Conservation (phyloP, 2,113 vertebrate genomes). For the Mobula birostris region DNA sequence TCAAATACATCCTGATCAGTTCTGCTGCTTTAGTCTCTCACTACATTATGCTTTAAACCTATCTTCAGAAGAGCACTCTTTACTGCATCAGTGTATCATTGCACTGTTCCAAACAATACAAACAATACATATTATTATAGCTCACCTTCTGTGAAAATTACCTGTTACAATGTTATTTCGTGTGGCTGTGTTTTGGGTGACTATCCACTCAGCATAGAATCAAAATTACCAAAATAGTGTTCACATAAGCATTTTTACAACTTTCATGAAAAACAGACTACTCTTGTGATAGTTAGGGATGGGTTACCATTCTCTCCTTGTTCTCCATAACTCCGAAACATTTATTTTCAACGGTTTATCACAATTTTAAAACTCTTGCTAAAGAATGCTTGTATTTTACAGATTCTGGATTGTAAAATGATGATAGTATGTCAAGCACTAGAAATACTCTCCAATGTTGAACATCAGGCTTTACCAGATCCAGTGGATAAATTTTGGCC, state of each 20-base stretch:
- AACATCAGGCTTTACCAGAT: not conserved
- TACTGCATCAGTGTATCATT: not conserved
- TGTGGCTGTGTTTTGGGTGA: not conserved
- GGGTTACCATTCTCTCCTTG: not conserved
- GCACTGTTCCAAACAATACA: not conserved
- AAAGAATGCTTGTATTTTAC: not conserved
- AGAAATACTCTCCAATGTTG: not conserved
- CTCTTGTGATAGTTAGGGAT: not conserved
- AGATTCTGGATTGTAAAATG: not conserved
- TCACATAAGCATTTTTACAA: not conserved
- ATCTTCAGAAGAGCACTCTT: not conserved
- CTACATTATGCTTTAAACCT: not conserved
- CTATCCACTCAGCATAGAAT: not conserved
- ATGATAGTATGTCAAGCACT: not conserved
- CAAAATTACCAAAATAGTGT: not conserved
- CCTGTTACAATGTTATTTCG: not conserved
- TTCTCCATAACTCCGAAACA: not conserved
- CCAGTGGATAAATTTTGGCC: not conserved
- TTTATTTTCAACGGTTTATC: not conserved
- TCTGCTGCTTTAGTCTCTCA: not conserved
- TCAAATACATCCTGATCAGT: not conserved
- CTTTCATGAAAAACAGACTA: not conserved
- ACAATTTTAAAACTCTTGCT: not conserved
- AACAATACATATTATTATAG: not conserved
- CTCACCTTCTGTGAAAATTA: not conserved